Percentiles rank a stretch among this genome's conserved stretches.
Evolutionary conservation across 2,888 invertebrate species (phyloP).

Genomic region (Villa cingulata): DNA sequence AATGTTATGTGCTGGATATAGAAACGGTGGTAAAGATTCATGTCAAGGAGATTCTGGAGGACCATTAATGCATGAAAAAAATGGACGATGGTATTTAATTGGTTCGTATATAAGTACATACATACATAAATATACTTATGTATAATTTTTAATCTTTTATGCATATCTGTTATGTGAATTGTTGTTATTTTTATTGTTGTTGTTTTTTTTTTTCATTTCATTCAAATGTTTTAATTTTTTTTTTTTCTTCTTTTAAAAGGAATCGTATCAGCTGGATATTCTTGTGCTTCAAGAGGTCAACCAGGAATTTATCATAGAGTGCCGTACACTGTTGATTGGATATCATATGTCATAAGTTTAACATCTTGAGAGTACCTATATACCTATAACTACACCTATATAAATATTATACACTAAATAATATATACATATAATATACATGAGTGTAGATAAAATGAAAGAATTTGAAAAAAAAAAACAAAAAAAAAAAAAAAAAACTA

Average conservation of each 20-base stretch:
- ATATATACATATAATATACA: no score
- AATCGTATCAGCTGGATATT: conserved; percentile 86
- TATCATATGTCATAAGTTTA: conserved; percentile 46
- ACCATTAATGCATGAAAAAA: conserved; percentile 75
- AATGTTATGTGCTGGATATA: conserved; percentile 89
- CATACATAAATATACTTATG: no score
- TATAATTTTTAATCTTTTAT: not conserved
- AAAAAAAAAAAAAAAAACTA: no score
- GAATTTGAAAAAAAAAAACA: no score
- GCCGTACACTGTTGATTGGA: conserved; percentile 89
- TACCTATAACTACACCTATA: no score
- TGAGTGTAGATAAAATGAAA: no score
- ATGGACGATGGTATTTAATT: conserved; percentile 79
- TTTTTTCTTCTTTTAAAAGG: conserved; percentile 33
- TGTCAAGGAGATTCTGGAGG: conserved; percentile 61
- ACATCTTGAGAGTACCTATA: no score
- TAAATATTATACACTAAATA: no score
- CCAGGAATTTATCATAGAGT: conserved; percentile 90
- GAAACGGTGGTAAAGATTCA: conserved; percentile 59
- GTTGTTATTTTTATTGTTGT: not conserved
- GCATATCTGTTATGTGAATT: not conserved
- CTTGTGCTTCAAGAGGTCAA: conserved; percentile 84
- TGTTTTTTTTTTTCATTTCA: no score
- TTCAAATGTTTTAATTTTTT: not conserved
- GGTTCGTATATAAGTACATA: conserved; percentile 28